Base-by-base conservation (phyloP, 2,797 vertebrate genomes). In the Balearica regulorum region DNA sequence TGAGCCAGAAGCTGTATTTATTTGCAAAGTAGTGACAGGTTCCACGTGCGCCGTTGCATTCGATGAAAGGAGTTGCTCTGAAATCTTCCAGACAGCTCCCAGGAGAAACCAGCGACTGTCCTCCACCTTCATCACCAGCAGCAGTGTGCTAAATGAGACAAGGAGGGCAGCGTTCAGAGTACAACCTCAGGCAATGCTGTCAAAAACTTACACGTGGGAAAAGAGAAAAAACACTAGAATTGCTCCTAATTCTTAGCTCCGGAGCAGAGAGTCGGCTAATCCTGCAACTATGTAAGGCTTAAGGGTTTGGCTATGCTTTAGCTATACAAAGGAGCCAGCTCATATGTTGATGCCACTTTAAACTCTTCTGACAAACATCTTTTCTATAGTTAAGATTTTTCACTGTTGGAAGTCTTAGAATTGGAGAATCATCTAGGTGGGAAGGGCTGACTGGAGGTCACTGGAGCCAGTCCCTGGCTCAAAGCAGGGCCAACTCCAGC, bases 61-160 rank as follows among this genome's bases (percentile, higher is more conserved):
- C 99, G 5, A 99, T 99, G 97, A 99, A 99, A 0, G 99, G 99
- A 4, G 99, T 98, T 0, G 99, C 99, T 44, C 99, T 98, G 98
- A 99, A 99, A 95, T 99, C 99, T 95, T 99, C 99, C 93, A 99
- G 97, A 96, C 99, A 99, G 94, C 99, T 99, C 66, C 99, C 99
- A 0, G 99, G 99, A 1, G 99, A 99, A n/a, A 99, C 99, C 95
- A 99, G 97, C 0, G 99, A 99, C 97, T 99, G 99, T 51, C 99
- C 99, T 2, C 99, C 99, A 0, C 99, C 99, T 96, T 99, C 99
- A 6, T 99, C 99, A 62, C 99, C 99, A 22, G 99, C 99, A 4
- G 99, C 99, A 0, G 99, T 99, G 96, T 99, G 99, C 99, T 99
- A 98, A 41, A 65, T 0, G 12, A 94, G 86, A 97, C 31, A 90